phyloP scores from a whole-genome alignment of 2,888 invertebrate species.

The Scrobipalpa atriplicella region DNA sequence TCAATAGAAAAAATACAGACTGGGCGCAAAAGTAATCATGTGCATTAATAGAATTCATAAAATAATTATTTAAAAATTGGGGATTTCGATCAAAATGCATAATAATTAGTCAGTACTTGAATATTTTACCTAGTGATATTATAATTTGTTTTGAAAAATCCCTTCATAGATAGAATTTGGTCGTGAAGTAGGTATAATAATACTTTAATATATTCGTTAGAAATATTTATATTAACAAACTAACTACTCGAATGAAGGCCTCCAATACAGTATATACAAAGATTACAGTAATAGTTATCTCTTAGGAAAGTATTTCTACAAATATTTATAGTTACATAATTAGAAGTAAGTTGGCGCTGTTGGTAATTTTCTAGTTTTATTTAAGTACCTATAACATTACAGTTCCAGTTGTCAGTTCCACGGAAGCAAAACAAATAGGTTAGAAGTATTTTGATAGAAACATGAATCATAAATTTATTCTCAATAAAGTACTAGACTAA shows the following conservation, averaged over 20 bases:
- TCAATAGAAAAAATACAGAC: too few relatives aligned
- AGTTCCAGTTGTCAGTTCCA: neutral
- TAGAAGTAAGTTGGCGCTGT: constrained; percentile 45
- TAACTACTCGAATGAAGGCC: constrained; percentile 75
- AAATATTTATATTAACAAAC: constrained; percentile 51
- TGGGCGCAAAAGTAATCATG: too few relatives aligned
- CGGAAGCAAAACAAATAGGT: neutral
- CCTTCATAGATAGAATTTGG: constrained; percentile 67
- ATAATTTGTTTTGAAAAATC: constrained; percentile 44
- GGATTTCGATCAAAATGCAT: constrained; percentile 52
- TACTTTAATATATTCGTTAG: constrained; percentile 42
- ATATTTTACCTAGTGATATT: constrained; percentile 63
- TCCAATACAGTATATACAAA: constrained; percentile 70
- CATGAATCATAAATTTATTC: too few relatives aligned
- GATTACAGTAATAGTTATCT: constrained; percentile 48
- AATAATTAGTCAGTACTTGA: constrained; percentile 48
- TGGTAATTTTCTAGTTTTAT: constrained; percentile 7
- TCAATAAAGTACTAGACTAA: too few relatives aligned
- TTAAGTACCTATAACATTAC: neutral
- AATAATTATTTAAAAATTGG: constrained; percentile 33
- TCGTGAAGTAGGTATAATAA: constrained; percentile 66
- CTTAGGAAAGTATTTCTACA: constrained; percentile 63
- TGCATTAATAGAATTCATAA: too few relatives aligned
- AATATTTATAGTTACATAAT: constrained; percentile 38
- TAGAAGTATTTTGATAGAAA: too few relatives aligned